phyloP scores from a whole-genome alignment of 35 echinoderm and acorn worm species.

The Holothuria glaberrima region DNA sequence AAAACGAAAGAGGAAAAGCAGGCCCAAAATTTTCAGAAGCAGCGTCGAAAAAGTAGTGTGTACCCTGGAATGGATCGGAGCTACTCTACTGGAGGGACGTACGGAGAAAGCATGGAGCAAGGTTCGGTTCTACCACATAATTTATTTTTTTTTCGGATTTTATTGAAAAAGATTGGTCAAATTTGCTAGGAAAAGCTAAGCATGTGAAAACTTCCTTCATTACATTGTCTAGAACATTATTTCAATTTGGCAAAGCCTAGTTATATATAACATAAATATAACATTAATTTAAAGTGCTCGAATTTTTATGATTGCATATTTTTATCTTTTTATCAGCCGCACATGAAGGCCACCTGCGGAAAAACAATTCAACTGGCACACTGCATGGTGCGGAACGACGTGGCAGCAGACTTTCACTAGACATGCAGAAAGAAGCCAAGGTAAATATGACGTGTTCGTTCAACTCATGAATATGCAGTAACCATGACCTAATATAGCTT shows the following conservation, averaged over 20 bases:
- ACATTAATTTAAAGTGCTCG: no score
- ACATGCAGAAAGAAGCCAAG: conserved; percentile 38
- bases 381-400: conserved; percentile 5
- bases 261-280: no score
- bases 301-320: no score
- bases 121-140: conserved; percentile 29
- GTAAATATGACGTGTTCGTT: not conserved
- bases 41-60: conserved; percentile 83
- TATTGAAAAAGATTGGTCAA: not conserved
- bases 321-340: not conserved
- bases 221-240: no score
- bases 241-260: no score
- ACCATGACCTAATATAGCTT: no score
- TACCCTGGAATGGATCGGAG: conserved; percentile 91
- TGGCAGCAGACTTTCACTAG: conserved; percentile 1
- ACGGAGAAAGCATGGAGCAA: conserved; percentile 88
- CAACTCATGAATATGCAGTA: not conserved
- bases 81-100: conserved; percentile 52
- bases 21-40: conserved; percentile 58
- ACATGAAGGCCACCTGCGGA: not conserved
- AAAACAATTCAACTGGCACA: conserved; percentile 16
- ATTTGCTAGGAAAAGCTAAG: not conserved
- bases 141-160: no score
- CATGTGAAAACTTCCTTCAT: no score
- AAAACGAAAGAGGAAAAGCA: conserved; percentile 74